phyloP scores from a whole-genome alignment of 2,888 invertebrate species.

The Drosophila ezoana region DNA sequence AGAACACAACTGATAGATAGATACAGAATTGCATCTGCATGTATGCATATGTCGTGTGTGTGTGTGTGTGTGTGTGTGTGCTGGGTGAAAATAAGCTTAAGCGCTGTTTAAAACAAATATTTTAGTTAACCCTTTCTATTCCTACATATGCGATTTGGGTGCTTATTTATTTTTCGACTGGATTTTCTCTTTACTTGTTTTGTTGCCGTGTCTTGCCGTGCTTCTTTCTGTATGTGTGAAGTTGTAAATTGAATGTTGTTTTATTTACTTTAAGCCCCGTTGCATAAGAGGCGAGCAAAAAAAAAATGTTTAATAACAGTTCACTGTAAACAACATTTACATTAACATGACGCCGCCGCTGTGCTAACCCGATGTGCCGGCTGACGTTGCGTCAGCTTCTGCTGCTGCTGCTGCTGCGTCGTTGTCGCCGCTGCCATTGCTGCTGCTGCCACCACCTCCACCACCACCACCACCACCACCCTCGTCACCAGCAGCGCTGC shows the following conservation, averaged over 20 bases:
- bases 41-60: constrained; percentile 3
- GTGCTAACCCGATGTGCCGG: constrained; percentile 61
- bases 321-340: constrained; percentile 65
- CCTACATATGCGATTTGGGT: neutral
- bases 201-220: constrained; percentile 8
- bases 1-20: constrained; percentile 23
- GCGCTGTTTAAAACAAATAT: neutral
- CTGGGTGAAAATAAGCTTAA: neutral
- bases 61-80: constrained; percentile 7
- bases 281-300: constrained; percentile 37
- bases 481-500: constrained; percentile 20
- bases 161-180: neutral
- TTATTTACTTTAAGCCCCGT: constrained; percentile 38
- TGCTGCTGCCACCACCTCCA: constrained; percentile 18
- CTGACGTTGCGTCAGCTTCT: constrained; percentile 17
- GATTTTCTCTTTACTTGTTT: neutral
- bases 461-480: constrained; percentile 24
- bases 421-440: constrained; percentile 32
- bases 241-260: constrained; percentile 31
- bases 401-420: constrained; percentile 48
- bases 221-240: constrained; percentile 19
- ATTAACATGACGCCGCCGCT: constrained; percentile 55
- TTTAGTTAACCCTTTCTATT: neutral
- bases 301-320: constrained; percentile 67
- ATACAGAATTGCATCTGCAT: constrained; percentile 24